Conservation (phyloP, 2,797 vertebrate species). For the Sebastes steindachneri region DNA sequence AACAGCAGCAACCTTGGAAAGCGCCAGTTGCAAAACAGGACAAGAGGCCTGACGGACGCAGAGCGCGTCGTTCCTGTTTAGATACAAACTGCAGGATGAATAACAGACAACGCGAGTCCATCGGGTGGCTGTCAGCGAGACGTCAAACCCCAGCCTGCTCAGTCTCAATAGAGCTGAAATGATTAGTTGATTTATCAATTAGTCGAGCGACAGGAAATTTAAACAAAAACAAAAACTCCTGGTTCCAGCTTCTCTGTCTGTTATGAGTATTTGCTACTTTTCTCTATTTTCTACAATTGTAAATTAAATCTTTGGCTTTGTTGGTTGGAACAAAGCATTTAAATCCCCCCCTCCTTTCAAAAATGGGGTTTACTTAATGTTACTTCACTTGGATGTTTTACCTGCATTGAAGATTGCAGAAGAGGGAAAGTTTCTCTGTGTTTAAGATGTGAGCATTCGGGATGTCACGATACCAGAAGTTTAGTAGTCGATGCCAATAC, state of each 20-base stretch:
- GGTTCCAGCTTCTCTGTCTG: neutral
- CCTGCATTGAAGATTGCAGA: too few species aligned
- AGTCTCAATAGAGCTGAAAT: neutral
- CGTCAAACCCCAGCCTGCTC: neutral
- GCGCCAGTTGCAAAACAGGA: conserved; percentile 9
- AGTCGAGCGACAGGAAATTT: neutral
- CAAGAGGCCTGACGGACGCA: neutral
- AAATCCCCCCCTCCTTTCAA: too few species aligned
- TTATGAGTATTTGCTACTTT: neutral
- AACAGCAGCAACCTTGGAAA: neutral
- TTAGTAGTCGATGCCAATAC: too few species aligned
- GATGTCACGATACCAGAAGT: too few species aligned
- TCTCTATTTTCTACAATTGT: neutral
- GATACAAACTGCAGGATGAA: neutral
- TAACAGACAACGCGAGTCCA: neutral
- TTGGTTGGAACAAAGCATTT: neutral
- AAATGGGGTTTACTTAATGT: too few species aligned
- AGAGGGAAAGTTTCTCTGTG: too few species aligned
- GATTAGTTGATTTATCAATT: neutral
- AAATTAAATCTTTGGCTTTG: neutral
- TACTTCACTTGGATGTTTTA: neutral
- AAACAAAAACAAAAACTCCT: too few species aligned
- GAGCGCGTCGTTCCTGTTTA: neutral
- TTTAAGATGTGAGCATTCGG: too few species aligned
- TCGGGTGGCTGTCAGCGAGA: neutral